Evolutionary conservation across 2,888 invertebrate species (phyloP).

Genomic region (Sarcophaga carnaria): DNA sequence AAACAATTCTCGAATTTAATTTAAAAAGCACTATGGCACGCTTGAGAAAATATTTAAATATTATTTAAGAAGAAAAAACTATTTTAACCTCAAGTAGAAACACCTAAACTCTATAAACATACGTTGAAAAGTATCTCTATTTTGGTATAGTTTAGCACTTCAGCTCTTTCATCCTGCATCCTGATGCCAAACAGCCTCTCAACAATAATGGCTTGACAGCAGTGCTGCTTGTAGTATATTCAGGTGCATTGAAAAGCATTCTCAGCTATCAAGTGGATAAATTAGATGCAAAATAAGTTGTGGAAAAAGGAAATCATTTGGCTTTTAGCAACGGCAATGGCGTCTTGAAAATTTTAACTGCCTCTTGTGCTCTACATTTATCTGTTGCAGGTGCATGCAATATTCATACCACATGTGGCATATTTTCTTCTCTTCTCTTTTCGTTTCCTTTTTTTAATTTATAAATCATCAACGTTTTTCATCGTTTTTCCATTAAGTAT

Average conservation of each 20-base stretch:
- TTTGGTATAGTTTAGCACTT: too few relatives aligned
- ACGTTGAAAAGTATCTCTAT: too few relatives aligned
- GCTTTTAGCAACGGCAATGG: conserved; percentile 48
- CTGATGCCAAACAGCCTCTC: not conserved
- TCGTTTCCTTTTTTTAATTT: not conserved
- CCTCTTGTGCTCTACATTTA: not conserved
- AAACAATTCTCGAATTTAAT: too few relatives aligned
- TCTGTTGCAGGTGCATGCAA: not conserved
- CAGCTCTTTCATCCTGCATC: too few relatives aligned
- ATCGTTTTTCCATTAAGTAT: not conserved
- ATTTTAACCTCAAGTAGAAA: too few relatives aligned
- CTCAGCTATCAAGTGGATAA: conserved; percentile 64
- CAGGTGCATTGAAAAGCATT: conserved; percentile 51
- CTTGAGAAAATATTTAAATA: too few relatives aligned
- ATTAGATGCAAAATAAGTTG: conserved; percentile 65
- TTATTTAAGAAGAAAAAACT: too few relatives aligned
- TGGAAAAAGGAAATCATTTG: conserved; percentile 65
- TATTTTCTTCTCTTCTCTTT: too few relatives aligned
- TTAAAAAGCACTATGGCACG: too few relatives aligned
- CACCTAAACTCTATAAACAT: too few relatives aligned
- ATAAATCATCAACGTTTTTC: not conserved
- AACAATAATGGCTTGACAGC: conserved; percentile 26
- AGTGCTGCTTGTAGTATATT: conserved; percentile 32
- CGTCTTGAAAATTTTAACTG: not conserved
- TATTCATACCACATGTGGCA: too few relatives aligned